These are phyloP conservation scores for Dromas ardeola DNA, from an alignment of 2,113 vertebrate genomes.

Conservation along the genomic window DNA sequence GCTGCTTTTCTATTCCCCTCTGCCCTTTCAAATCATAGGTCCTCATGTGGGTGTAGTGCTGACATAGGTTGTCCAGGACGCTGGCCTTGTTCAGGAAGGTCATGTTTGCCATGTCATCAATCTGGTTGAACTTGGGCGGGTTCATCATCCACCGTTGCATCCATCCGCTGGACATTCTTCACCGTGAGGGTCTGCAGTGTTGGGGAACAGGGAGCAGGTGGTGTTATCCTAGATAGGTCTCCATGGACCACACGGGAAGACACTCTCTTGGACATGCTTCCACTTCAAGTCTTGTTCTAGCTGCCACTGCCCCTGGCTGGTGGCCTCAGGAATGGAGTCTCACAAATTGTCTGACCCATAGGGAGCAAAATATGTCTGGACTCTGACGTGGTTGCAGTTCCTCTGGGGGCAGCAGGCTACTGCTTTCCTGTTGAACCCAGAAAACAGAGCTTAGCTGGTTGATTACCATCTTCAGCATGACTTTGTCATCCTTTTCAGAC, in stretches of 20 bases:
- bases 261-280: not conserved
- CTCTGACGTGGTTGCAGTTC: not conserved
- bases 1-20: not conserved
- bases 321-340: not conserved
- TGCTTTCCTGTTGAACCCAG: not conserved
- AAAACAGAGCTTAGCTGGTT: not conserved
- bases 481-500: slow-evolving; percentile 40
- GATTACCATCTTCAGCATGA: not conserved
- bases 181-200: not conserved
- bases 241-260: not conserved
- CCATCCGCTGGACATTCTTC: slow-evolving; percentile 42
- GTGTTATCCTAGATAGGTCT: not conserved
- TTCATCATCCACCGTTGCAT: not conserved
- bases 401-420: not conserved
- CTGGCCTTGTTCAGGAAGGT: slow-evolving; percentile 52
- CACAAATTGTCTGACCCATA: not conserved
- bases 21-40: not conserved
- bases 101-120: not conserved
- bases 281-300: not conserved
- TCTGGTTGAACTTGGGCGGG: slow-evolving; percentile 16
- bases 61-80: not conserved
- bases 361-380: not conserved
- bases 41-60: not conserved
- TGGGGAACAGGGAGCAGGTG: not conserved
- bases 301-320: not conserved